Base-by-base conservation (phyloP, 2,888 invertebrate species). In the Stegophylla sp. region DNA sequence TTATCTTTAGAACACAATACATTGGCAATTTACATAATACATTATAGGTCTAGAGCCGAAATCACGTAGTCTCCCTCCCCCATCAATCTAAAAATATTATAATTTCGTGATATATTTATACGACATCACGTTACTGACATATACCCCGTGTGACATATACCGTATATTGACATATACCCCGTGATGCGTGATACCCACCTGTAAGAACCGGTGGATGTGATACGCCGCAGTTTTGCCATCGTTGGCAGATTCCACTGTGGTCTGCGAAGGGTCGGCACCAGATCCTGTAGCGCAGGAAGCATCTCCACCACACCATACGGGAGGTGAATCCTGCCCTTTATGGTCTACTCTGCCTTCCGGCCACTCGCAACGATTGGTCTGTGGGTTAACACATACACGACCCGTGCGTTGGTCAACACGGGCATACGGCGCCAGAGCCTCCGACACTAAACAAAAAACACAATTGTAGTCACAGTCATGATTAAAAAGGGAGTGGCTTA, bases 171-270 rank as follows among this genome's bases (percentile, higher is more conserved):
- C 34, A 7, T 34, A 34, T 7, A 34, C 7, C 34, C 7, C 34
- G 34, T 34, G 7, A 34, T 34, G 4, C 34, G 34, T 7, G 34
- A 5, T 7, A 34, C 34, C 34, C 81, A 94, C 94, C 90, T 98
- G 96, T 84, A 98, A 88, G 85, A 93, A 92, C 84, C 93, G 93
- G 86, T 99, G 98, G 85, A 99, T 97, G 85, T 90, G 90, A 97
- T 97, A 98, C 3, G 97, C 95, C 0, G 97, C 97, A 0, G 93
- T 94, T 88, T 99, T 99, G 48, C 99, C 99, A 87, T 99, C 99
- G 86, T 99, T 99, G 0, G 97, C 97, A 0, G 97, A 94, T 87
- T 99, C 99, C 0, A 99, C 98, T 0, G 98, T 98, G 0, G 98
- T 99, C 87, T 98, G 96, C 0, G 98, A 94, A 53, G 94, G 90